Conservation (phyloP, 2,888 invertebrate genomes). For the Zonitis immaculata region DNA sequence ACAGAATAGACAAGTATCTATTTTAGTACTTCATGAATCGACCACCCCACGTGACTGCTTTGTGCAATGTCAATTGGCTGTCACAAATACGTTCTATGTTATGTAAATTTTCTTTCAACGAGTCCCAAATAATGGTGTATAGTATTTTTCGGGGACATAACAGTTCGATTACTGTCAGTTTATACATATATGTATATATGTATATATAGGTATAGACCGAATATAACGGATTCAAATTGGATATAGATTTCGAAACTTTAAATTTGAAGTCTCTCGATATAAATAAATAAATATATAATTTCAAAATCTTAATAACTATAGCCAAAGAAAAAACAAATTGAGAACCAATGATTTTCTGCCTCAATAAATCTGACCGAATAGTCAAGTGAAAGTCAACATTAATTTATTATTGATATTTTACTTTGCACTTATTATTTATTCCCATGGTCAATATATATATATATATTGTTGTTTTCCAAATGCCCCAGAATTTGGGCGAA, state of each 20-base stretch:
- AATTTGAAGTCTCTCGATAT: too few relatives aligned
- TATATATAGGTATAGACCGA: too few relatives aligned
- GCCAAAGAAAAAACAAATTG: background rate
- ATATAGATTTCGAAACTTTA: background rate
- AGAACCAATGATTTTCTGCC: background rate
- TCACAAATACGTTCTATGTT: constrained; percentile 49
- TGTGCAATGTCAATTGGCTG: constrained; percentile 50
- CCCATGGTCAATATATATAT: background rate
- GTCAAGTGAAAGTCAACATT: background rate
- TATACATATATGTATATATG: too few relatives aligned
- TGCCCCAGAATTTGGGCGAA: background rate
- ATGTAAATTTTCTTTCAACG: constrained; percentile 47
- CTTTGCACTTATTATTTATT: background rate
- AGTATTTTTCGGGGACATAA: constrained; percentile 13
- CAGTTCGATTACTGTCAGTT: constrained; percentile 24
- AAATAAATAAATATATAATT: too few relatives aligned
- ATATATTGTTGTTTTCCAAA: too few relatives aligned
- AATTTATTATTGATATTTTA: background rate
- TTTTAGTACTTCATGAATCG: constrained; percentile 49
- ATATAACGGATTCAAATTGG: constrained; percentile 2
- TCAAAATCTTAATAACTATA: too few relatives aligned
- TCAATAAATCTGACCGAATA: background rate
- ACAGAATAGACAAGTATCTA: constrained; percentile 46
- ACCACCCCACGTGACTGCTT: constrained; percentile 49
- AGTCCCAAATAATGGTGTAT: constrained; percentile 33